Percentiles rank a stretch among this genome's conserved stretches.
These are phyloP conservation scores for Diuraphis noxia DNA, from an alignment of 1,140 invertebrate species.

Conservation along the genomic window DNA sequence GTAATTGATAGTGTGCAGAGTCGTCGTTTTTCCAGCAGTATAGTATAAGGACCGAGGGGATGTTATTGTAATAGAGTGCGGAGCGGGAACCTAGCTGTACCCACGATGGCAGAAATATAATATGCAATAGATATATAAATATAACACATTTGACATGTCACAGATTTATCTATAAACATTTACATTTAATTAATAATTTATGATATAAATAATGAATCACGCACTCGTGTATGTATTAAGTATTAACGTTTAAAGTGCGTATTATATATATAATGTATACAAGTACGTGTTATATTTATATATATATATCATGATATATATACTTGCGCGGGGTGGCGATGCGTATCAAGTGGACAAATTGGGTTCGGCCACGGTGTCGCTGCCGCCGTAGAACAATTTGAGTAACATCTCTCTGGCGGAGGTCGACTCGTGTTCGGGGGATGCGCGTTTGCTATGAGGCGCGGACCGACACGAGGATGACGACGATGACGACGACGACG, in stretches of 20 bases:
- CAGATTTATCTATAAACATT: background rate
- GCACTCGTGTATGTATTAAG: background rate
- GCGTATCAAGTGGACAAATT: background rate
- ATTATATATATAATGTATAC: background rate
- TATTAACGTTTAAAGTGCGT: background rate
- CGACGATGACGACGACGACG: background rate
- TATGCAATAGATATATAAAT: background rate
- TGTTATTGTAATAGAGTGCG: background rate
- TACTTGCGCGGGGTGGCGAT: background rate
- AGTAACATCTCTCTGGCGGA: constrained; percentile 41
- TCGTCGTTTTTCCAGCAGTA: background rate
- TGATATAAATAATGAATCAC: background rate
- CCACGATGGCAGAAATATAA: background rate
- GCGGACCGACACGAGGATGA: background rate
- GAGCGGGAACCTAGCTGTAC: background rate
- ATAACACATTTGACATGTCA: background rate
- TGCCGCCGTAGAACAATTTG: constrained; percentile 28
- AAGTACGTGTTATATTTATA: too few relatives aligned
- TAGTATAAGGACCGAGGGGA: background rate
- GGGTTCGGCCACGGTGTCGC: background rate
- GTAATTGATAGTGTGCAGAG: background rate
- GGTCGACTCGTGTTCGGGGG: constrained; percentile 29
- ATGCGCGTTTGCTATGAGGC: constrained; percentile 11
- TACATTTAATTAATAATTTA: background rate
- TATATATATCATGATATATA: background rate